Base-by-base conservation (phyloP, 2,888 invertebrate genomes). In the Cerastoderma edule region DNA sequence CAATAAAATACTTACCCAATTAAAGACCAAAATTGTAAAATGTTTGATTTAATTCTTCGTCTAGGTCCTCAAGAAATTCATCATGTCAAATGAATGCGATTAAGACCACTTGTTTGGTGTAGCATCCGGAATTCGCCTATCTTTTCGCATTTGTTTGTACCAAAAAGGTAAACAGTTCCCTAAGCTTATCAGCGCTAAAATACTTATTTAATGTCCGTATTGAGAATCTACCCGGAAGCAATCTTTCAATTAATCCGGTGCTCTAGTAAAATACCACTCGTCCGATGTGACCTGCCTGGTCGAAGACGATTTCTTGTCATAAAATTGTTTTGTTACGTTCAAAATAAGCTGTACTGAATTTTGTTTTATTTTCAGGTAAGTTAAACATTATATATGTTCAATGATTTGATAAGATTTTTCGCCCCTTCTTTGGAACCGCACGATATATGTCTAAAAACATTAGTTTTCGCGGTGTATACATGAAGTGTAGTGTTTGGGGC, bases 181-280 rank as follows among this genome's bases (percentile, higher is more conserved):
- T 27, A 53, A 53, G 53, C 27, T 53, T 53, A 53, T 53, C 53
- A 5, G 22, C 10, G 19, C 22, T 46, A n/a, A n/a, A 22, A 19
- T 10, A 53, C 53, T 53, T 53, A 24, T 53, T 28, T 53, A 27
- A 27, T 53, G 53, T 53, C 27, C 27, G 22, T 53, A 28, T 27
- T 53, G 27, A 53, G 27, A 53, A 10, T 22, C 48, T 22, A 53
- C 53, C 53, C 53, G 53, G 53, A 53, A 53, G 53, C 53, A 53
- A 53, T 27, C 53, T 53, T 53, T 53, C 53, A 6, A 24, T 53
- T 53, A 5, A 22, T 6, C 19, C 53, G 53, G 53, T 53, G 53
- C n/a, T n/a, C n/a, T n/a, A n/a, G n/a, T n/a, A n/a, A n/a, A n/a
- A n/a, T n/a, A n/a, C n/a, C n/a, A n/a, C n/a, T n/a, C n/a, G n/a